These are phyloP conservation scores for Actinemys pallida DNA, from an alignment of 2,113 vertebrate species.

Conservation along the genomic window DNA sequence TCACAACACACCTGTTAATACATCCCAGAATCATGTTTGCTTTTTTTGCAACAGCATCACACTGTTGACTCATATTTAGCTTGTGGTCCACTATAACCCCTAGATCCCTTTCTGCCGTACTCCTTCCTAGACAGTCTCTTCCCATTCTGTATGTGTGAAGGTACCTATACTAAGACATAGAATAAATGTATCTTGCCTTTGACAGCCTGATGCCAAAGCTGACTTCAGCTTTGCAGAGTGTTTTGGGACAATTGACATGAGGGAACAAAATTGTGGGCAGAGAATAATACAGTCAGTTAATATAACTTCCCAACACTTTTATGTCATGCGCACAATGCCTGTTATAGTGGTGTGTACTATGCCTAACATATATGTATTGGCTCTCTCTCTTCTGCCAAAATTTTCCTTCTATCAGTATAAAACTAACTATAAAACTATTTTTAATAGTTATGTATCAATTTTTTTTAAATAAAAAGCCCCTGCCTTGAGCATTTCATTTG, in stretches of 20 bases:
- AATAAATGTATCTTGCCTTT: background rate
- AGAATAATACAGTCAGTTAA: background rate
- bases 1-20: too few species aligned
- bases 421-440: constrained; percentile 37
- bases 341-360: background rate
- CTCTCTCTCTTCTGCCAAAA: constrained; percentile 58
- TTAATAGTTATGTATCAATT: constrained; percentile 39
- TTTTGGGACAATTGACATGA: background rate
- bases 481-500: constrained; percentile 68
- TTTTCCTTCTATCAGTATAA: constrained; percentile 49
- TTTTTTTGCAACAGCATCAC: too few species aligned
- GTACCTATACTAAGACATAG: background rate
- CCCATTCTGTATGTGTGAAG: background rate
- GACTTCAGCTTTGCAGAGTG: background rate
- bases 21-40: too few species aligned
- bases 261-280: background rate
- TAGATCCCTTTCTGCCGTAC: too few species aligned
- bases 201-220: background rate
- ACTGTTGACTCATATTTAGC: too few species aligned
- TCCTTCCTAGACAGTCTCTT: too few species aligned
- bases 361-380: background rate
- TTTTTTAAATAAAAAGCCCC: constrained; percentile 46
- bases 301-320: background rate
- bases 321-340: background rate
- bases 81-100: too few species aligned